A percentile compares a stretch with the other conserved stretches of the same genome.
Evolutionary conservation across 2,797 vertebrate species (phyloP).

Genomic region (Crypturellus tataupa): DNA sequence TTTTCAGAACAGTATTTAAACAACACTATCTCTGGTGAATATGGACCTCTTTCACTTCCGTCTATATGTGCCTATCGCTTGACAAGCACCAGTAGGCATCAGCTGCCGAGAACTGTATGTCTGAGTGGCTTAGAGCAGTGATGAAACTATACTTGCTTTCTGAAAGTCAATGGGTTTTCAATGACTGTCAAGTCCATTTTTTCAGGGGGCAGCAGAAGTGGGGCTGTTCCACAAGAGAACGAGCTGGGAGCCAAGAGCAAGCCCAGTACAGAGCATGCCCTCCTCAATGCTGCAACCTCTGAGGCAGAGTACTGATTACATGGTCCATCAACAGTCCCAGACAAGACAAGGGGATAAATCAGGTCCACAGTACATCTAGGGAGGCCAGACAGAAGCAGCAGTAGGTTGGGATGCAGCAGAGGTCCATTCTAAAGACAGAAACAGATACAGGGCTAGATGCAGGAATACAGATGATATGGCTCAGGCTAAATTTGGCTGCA

Average conservation of each 20-base stretch:
- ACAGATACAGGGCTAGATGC: not conserved
- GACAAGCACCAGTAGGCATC: not conserved
- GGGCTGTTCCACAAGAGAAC: not conserved
- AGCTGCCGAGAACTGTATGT: not conserved
- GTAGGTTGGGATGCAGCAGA: no score
- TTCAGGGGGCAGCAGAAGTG: not conserved
- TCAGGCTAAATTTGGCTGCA: not conserved
- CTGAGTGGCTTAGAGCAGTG: not conserved
- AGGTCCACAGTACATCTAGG: no score
- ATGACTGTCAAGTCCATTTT: not conserved
- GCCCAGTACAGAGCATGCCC: not conserved
- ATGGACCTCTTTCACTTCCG: not conserved
- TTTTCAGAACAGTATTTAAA: not conserved
- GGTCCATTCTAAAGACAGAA: no score
- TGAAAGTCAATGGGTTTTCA: not conserved
- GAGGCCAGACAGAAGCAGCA: no score
- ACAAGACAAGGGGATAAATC: no score
- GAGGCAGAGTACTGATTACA: not conserved
- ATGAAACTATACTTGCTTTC: not conserved
- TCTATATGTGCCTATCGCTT: fast-evolving
- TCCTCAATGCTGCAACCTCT: fast-evolving
- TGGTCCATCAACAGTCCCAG: no score
- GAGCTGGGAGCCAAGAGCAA: not conserved
- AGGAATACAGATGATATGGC: not conserved
- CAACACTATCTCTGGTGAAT: not conserved